Percentiles rank a stretch among this genome's conserved stretches.
Conservation (phyloP, 2,797 vertebrate species). For the Podarcis siculus region DNA sequence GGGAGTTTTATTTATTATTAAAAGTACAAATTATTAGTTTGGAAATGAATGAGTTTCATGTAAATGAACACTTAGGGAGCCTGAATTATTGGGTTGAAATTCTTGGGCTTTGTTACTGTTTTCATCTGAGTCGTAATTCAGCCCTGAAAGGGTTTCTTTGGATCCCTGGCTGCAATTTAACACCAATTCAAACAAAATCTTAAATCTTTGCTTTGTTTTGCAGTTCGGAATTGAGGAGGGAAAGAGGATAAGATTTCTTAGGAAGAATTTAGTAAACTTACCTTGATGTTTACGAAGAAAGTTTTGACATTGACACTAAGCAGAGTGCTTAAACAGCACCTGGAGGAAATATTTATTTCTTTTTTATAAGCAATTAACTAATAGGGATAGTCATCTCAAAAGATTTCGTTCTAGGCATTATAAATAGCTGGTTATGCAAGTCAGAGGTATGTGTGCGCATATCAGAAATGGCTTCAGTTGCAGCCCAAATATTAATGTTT, state of each 20-base stretch:
- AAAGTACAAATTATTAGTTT: background rate
- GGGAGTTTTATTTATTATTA: background rate
- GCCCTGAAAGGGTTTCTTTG: slow-evolving; percentile 1
- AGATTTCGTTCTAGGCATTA: background rate
- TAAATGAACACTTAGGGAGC: background rate
- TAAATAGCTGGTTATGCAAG: background rate
- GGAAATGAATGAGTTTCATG: background rate
- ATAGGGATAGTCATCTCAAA: background rate
- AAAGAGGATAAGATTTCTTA: background rate
- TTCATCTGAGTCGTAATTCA: background rate
- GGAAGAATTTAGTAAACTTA: background rate
- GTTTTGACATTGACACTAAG: background rate
- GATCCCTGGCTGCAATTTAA: slow-evolving; percentile 1
- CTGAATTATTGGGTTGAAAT: background rate
- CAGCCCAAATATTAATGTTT: background rate
- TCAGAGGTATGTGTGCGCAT: background rate
- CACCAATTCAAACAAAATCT: background rate
- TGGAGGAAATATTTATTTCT: background rate
- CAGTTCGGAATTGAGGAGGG: background rate
- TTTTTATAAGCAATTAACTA: slow-evolving; percentile 6
- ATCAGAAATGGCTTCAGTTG: background rate
- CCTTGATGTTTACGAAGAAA: background rate
- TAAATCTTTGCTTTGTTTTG: background rate
- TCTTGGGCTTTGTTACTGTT: background rate
- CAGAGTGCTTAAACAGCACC: background rate